These are phyloP conservation scores for Sitobion miscanthi DNA, from an alignment of 1,140 invertebrate genomes.

Conservation along the genomic window DNA sequence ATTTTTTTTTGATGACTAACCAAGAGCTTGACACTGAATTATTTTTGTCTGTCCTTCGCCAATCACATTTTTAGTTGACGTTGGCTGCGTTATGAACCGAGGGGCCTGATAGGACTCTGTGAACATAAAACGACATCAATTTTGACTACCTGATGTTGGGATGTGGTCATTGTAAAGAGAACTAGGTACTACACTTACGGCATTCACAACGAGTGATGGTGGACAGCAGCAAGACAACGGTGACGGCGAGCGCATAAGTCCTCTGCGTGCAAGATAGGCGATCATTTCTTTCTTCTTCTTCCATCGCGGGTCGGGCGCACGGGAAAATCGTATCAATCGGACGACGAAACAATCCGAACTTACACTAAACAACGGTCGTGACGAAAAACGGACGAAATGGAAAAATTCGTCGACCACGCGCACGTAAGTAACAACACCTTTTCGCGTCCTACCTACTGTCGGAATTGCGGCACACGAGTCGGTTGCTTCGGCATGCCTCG, in stretches of 20 bases:
- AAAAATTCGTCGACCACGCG: not conserved
- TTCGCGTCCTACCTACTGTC: not conserved
- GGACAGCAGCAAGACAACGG: not conserved
- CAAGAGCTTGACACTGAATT: constrained; percentile 84
- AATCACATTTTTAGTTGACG: constrained; percentile 81
- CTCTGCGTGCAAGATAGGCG: not conserved
- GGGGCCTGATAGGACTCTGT: constrained; percentile 77
- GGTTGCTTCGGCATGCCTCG: too few species aligned
- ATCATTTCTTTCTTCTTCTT: constrained; percentile 45
- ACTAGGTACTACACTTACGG: constrained; percentile 16
- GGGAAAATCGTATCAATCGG: not conserved
- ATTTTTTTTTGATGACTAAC: constrained; percentile 67
- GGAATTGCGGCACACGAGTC: not conserved
- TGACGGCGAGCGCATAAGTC: not conserved
- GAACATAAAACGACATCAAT: constrained; percentile 51
- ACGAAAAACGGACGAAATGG: not conserved
- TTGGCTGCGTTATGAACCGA: constrained; percentile 81
- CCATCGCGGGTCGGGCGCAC: not conserved
- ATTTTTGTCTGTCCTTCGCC: constrained; percentile 87
- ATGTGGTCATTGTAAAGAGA: not conserved
- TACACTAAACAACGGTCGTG: not conserved
- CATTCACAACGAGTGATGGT: not conserved
- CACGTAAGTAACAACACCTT: not conserved
- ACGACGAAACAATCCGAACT: not conserved
- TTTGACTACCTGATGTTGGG: not conserved